phyloP scores from a whole-genome alignment of 2,888 invertebrate species.

The Eilema griseolum region DNA sequence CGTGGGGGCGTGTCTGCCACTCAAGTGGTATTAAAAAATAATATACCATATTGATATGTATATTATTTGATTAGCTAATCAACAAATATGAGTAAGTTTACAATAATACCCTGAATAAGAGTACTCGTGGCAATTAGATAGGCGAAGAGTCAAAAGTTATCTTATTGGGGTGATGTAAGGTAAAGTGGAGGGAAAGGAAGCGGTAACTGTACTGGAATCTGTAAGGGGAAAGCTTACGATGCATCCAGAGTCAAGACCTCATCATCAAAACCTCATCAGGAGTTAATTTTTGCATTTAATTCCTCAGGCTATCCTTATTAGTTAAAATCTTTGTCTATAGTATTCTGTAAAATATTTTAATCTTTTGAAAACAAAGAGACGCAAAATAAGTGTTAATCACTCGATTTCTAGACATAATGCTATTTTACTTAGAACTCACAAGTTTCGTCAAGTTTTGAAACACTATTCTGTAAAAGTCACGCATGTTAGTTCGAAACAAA shows the following conservation, averaged over 20 bases:
- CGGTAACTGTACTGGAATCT: background rate
- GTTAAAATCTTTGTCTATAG: background rate
- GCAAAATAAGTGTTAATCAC: background rate
- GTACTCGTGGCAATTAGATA: no score
- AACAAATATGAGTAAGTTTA: no score
- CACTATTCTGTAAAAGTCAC: background rate
- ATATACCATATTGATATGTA: no score
- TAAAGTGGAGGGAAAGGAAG: background rate
- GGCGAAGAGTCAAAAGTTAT: no score
- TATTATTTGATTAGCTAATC: no score
- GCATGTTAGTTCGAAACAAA: constrained; percentile 4
- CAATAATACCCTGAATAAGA: no score
- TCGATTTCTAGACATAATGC: background rate
- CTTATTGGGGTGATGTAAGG: no score
- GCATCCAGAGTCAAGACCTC: background rate
- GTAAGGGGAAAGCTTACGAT: background rate
- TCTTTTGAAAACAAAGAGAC: background rate
- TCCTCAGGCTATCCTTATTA: background rate
- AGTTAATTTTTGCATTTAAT: background rate
- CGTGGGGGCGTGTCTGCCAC: no score
- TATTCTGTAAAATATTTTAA: background rate
- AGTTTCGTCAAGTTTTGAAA: constrained; percentile 4
- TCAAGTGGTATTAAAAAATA: no score
- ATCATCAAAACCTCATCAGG: background rate
- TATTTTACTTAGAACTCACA: constrained; percentile 1